These are phyloP conservation scores for Jaculus jaculus DNA, from an alignment of 2,113 vertebrate genomes.

Conservation along the genomic window DNA sequence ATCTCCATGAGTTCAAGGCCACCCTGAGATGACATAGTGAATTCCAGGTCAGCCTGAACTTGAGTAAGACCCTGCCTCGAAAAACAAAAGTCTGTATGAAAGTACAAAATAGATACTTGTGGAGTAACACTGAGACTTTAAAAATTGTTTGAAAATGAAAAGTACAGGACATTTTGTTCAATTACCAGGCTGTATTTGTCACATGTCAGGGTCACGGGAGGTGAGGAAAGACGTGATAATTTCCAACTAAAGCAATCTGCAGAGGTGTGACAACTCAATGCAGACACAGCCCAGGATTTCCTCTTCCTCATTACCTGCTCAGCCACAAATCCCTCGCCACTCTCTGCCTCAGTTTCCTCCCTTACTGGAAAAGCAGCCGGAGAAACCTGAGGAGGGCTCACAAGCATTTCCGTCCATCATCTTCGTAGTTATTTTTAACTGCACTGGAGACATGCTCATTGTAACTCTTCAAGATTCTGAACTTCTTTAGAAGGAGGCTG, in stretches of 20 bases:
- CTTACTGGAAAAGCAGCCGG: neutral
- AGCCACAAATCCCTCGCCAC: neutral
- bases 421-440: neutral
- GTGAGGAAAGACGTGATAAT: neutral
- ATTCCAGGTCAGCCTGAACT: no score
- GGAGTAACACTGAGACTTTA: neutral
- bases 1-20: no score
- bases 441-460: neutral
- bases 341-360: neutral
- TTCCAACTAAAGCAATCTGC: neutral
- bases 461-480: neutral
- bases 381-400: neutral
- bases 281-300: neutral
- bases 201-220: neutral
- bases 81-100: neutral
- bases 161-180: no score
- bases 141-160: neutral
- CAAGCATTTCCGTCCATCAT: neutral
- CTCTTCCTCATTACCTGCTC: neutral
- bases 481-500: neutral
- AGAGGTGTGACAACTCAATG: neutral
- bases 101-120: neutral
- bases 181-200: neutral
- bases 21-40: no score
- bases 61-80: no score